Base-by-base conservation (phyloP, 1,140 invertebrate genomes). In the Drosophila kepulauana region DNA sequence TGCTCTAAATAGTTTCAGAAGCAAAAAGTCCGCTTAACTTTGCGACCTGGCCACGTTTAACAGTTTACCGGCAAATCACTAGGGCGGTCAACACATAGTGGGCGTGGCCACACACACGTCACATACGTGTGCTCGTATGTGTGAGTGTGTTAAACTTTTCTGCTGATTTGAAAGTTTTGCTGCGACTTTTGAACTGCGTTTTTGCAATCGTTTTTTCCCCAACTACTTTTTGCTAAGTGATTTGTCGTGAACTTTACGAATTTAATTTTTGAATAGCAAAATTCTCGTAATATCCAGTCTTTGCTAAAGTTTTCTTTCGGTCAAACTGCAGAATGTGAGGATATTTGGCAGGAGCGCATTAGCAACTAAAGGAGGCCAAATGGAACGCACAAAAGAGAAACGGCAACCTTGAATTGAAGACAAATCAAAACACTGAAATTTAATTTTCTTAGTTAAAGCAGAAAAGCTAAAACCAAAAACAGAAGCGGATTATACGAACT, bases 1-100 rank as follows among this genome's bases (percentile, higher is more conserved):
- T 51, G 54, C 28, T 15, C 7, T 30, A 48, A 77, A 79, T 82
- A 78, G 71, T 79, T 88, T 74, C 48, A 46, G 67, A 81, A 81
- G 81, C 66, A 82, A 71, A 82, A 75, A 86, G 76, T 79, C 57
- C 73, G 81, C 72, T 76, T 65, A 74, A 76, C 68, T 87, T 79
- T 79, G 30, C 63, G 79, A 88, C 77, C 80, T 67, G 66, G 78
- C 71, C 84, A 88, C 84, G 84, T 81, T 80, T 80, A 72, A 66
- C 85, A 88, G 84, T 82, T 88, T 89, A 89, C 85, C 81, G 84
- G 70, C 80, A 87, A 87, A 88, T 87, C 85, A 75, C 66, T 69
- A 75, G 84, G 82, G 73, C 84, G 64, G 28, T 8, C 35, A 57
- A n/a, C 54, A 68, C 72, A 54, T 43, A 51, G 46, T 63, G 76